Evolutionary conservation across 2,888 invertebrate species (phyloP), one percentile per base, ranked within the genome.

Genomic region (Dexiosoma caninum): DNA sequence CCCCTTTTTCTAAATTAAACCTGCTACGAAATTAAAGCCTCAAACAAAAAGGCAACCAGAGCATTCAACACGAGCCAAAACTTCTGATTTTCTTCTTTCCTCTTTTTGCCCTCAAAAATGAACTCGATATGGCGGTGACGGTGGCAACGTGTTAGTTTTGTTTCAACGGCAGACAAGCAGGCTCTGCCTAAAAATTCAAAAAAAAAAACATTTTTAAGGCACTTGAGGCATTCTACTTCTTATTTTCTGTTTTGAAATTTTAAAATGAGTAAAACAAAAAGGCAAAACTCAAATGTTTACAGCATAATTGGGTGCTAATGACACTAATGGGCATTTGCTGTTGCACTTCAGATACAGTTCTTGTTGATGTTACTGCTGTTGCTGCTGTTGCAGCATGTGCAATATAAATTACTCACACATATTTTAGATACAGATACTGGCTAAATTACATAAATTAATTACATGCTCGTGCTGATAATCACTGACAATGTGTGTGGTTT

Each of bases 251-350:
- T 66, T 57, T 16, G 1, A 64, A 79, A 76, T 64, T 74, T 60
- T n/a, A n/a, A 71, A 62, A 44, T 42, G 10, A 40, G 4, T 1
- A 57, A 53, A 9, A n/a, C n/a, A n/a, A 12, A 60, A 21, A 62
- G 60, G 59, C 51, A 66, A 67, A 55, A 72, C 67, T n/a, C n/a
- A 77, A 72, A 77, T 69, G 62, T 77, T 81, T 85, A 85, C 85
- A 86, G 85, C 87, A 86, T 88, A 88, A 88, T 88, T 88, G 85
- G 87, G 87, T 87, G 88, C 84, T 87, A 88, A 88, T 87, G 87
- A 86, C 85, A 85, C 84, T 86, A 88, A 87, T 87, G 88, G 83
- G 64, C 57, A 42, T 62, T 67, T 67, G 66, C 53, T 53, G 75
- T n/a, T 72, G 59, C 72, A 67, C 70, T 71, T 53, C 53, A 55